phyloP scores from a whole-genome alignment of 2,888 invertebrate genomes.

The Limnephilus rhombicus region DNA sequence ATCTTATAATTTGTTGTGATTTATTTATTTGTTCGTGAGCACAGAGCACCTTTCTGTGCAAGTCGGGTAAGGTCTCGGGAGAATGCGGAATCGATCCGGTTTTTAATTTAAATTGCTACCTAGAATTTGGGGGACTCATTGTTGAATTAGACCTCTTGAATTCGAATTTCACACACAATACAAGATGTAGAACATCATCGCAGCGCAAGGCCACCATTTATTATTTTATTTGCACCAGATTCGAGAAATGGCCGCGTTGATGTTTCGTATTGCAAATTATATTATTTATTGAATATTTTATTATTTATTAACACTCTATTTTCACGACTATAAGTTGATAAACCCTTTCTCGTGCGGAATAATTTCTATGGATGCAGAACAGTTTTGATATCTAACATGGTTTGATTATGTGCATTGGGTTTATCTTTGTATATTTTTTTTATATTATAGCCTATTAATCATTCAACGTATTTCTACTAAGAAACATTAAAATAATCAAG shows the following conservation, averaged over 20 bases:
- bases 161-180: constrained; percentile 36
- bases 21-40: background rate
- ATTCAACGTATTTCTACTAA: too few relatives aligned
- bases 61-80: background rate
- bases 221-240: constrained; percentile 19
- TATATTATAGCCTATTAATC: background rate
- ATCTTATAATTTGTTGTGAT: background rate
- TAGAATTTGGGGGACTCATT: constrained; percentile 36
- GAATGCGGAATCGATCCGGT: constrained; percentile 57
- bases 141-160: constrained; percentile 46
- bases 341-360: background rate
- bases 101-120: constrained; percentile 56
- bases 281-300: background rate
- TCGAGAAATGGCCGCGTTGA: background rate
- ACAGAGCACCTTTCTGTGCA: background rate
- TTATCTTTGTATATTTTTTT: background rate
- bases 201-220: constrained; percentile 9
- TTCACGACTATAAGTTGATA: background rate
- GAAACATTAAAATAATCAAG: too few relatives aligned
- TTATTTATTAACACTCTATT: background rate
- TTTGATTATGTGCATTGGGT: background rate
- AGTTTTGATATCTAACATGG: background rate
- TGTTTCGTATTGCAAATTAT: background rate
- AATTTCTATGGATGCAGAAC: background rate
- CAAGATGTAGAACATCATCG: constrained; percentile 14